Evolutionary conservation across 1,140 invertebrate genomes (phyloP), one percentile per base, ranked within the genome.

Genomic region (Hylyphantes graminicola): DNA sequence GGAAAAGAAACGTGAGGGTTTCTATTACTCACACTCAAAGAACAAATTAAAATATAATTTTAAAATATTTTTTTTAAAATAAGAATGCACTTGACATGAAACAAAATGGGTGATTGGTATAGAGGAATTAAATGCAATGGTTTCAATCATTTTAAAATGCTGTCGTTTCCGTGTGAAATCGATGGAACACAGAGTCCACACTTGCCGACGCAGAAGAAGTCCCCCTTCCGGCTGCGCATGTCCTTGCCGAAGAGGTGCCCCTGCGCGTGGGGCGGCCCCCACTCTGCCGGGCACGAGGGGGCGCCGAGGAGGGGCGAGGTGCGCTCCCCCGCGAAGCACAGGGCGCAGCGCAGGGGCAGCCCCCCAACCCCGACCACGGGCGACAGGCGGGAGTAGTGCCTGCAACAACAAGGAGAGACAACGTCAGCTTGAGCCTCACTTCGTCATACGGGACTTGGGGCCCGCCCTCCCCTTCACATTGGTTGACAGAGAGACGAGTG

Each of bases 201-300:
- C 12, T 17, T 61, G 57, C 74, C 76, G 59, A 85, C n/a, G 70
- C 78, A 85, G 4, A 76, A 6, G 48, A n/a, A 80, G 19, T 75
- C 84, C 0, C 78, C 84, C 17, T 80, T 79, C 11, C 70, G 50
- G 48, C 67, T 75, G 4, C 55, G 17, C 11, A 80, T 19, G 12
- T 78, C 67, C 53, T 85, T 85, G 21, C 73, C 70, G 35, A 54
- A 48, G 7, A 85, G 48, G 65, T 35, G 77, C 5, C 84, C 84
- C 35, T 35, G 35, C 17, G 4, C 48, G 55, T 79, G 80, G n/a
- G 79, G 76, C 65, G 68, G 15, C 1, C 67, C 80, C 84, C 84
- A 85, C 15, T 50, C 75, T 0, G 53, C 12, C 0, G 84, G 84
- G 17, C 84, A 85, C 5, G 15, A 5, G 6, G 84, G 79, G 15